Conservation (phyloP, 2,113 vertebrate genomes). For the Danionella cerebrum region DNA sequence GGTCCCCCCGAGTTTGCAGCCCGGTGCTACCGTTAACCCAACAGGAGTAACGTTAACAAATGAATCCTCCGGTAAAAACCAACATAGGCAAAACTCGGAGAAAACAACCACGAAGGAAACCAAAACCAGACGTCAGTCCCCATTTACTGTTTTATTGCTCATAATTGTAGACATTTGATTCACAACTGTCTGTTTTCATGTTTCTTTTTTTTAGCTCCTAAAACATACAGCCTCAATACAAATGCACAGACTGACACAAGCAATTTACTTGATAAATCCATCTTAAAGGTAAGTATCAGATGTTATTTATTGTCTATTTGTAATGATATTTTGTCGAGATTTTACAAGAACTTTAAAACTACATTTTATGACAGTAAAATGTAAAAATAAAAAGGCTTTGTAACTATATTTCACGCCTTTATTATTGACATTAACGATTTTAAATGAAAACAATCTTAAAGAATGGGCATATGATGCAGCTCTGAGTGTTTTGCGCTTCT, state of each 20-base stretch:
- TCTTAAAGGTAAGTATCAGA: constrained; percentile 77
- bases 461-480: too few species aligned
- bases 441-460: too few species aligned
- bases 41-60: constrained; percentile 38
- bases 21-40: constrained; percentile 21
- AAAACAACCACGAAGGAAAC: constrained; percentile 53
- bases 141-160: neutral
- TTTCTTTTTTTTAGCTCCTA: constrained; percentile 69
- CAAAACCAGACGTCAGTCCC: constrained; percentile 58
- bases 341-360: too few species aligned
- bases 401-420: too few species aligned
- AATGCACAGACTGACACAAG: constrained; percentile 69
- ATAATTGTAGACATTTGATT: neutral
- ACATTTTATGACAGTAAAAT: neutral
- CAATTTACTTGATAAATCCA: constrained; percentile 76
- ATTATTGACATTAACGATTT: too few species aligned
- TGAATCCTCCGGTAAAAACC: constrained; percentile 53
- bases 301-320: too few species aligned
- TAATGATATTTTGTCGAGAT: too few species aligned
- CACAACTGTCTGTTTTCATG: neutral
- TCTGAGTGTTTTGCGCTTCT: neutral
- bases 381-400: too few species aligned
- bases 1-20: neutral
- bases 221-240: constrained; percentile 83
- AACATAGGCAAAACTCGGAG: constrained; percentile 7